Conservation (phyloP, 37 sponge, comb jelly and placozoan species). For the Spongia lamella region DNA sequence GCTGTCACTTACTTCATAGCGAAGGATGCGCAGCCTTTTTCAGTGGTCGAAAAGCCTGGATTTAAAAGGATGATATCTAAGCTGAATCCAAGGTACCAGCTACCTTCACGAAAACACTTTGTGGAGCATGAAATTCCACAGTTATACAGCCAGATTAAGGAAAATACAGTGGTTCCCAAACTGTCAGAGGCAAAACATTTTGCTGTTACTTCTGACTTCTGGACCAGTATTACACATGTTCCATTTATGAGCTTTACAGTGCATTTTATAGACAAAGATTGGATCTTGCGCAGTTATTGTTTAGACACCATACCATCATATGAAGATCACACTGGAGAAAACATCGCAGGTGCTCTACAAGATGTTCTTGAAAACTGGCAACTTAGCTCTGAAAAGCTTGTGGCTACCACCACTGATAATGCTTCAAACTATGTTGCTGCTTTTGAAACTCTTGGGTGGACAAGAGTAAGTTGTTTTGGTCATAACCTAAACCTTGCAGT, state of each 20-base stretch:
- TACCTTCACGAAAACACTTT: slow-evolving; percentile 7
- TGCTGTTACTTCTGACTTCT: slow-evolving; percentile 34
- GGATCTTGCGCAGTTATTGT: slow-evolving; percentile 24
- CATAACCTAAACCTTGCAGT: slow-evolving; percentile 33
- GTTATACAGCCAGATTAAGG: slow-evolving; percentile 1
- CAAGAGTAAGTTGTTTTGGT: slow-evolving; percentile 31
- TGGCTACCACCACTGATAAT: slow-evolving; percentile 37
- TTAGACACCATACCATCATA: slow-evolving; percentile 18
- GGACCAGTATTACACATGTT: slow-evolving; percentile 19
- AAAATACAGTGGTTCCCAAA: not conserved
- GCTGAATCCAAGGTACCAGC: slow-evolving; percentile 6
- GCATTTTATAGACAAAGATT: slow-evolving; percentile 30
- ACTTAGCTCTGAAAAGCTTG: not conserved
- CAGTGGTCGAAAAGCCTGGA: no score
- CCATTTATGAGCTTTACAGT: slow-evolving; percentile 39
- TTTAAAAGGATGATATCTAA: not conserved
- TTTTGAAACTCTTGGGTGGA: slow-evolving; percentile 3
- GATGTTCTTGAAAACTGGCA: slow-evolving; percentile 27
- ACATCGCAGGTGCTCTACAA: slow-evolving; percentile 14
- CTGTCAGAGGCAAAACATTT: no score
- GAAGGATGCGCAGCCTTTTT: no score
- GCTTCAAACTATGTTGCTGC: slow-evolving; percentile 32
- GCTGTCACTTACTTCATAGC: no score
- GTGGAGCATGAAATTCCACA: slow-evolving; percentile 1
- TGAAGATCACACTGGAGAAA: slow-evolving; percentile 54